phyloP scores from a whole-genome alignment of 2,113 vertebrate genomes.

The Ceyx margarethae region DNA sequence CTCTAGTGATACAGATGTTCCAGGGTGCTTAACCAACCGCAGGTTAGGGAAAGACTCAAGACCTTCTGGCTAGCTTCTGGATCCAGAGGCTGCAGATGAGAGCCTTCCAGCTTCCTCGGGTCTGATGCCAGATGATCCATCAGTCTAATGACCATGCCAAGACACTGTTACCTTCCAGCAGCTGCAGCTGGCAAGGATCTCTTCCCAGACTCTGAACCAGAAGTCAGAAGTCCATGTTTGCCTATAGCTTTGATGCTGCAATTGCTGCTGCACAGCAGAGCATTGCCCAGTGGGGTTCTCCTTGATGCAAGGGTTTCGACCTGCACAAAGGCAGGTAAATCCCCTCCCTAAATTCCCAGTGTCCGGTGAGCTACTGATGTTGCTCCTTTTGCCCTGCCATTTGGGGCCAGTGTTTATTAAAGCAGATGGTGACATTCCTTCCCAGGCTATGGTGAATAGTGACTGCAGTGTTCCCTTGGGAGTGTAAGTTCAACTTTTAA shows the following conservation, averaged over 20 bases:
- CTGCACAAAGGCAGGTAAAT: not conserved
- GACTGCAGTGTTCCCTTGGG: not conserved
- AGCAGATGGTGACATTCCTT: not conserved
- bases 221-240: not conserved
- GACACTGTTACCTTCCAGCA: not conserved
- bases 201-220: not conserved
- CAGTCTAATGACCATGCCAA: not conserved
- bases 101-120: not conserved
- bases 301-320: not conserved
- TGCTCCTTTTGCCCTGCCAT: not conserved
- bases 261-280: not conserved
- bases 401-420: not conserved
- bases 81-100: not conserved
- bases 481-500: not conserved
- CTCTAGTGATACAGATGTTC: constrained; percentile 1
- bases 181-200: not conserved
- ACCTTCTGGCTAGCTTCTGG: not conserved
- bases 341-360: not conserved
- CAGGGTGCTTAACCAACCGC: not conserved
- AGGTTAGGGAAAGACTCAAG: not conserved
- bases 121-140: not conserved
- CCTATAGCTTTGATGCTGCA: not conserved
- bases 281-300: fast-evolving
- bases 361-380: not conserved
- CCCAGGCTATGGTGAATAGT: not conserved